Evolutionary conservation across 2,797 vertebrate species (phyloP).

Genomic region (Hippopotamyrus pictus): DNA sequence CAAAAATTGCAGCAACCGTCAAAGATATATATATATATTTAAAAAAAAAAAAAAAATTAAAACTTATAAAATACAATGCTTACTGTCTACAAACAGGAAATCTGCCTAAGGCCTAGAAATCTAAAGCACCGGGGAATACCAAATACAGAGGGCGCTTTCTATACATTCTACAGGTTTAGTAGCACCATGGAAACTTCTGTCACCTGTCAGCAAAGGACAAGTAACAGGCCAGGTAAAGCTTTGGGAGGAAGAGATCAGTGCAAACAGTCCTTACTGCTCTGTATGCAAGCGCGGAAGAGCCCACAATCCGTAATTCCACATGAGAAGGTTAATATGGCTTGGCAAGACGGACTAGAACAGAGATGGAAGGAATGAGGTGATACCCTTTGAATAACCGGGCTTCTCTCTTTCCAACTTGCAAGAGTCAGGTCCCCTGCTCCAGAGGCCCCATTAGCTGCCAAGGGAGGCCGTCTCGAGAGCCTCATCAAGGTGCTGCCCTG

Average conservation of each 20-base stretch:
- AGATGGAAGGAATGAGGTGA: constrained; percentile 47
- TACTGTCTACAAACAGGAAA: constrained; percentile 60
- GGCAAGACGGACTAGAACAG: constrained; percentile 53
- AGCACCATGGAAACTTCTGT: constrained; percentile 75
- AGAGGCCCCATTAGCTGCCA: constrained; percentile 37
- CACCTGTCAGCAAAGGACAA: constrained; percentile 56
- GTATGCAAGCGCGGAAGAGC: constrained; percentile 36
- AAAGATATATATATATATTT: constrained; percentile 43
- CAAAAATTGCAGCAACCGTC: constrained; percentile 51
- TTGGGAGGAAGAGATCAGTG: constrained; percentile 59
- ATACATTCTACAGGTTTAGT: constrained; percentile 67
- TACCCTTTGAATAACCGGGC: constrained; percentile 45
- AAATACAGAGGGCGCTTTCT: constrained; percentile 45
- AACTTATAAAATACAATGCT: constrained; percentile 50
- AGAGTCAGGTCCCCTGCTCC: constrained; percentile 1
- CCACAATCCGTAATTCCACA: constrained; percentile 60
- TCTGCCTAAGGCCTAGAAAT: constrained; percentile 62
- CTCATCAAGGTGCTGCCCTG: constrained; percentile 48
- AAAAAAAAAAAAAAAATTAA: constrained; percentile 57
- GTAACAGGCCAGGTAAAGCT: constrained; percentile 60
- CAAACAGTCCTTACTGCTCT: constrained; percentile 47
- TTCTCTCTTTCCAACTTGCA: constrained; percentile 41
- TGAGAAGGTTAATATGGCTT: constrained; percentile 68
- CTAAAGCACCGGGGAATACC: constrained; percentile 60
- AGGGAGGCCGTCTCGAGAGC: constrained; percentile 51